Percentiles rank a stretch among this genome's conserved stretches.
Evolutionary conservation across 2,888 invertebrate species (phyloP).

Genomic region (Parnassius mnemosyne): DNA sequence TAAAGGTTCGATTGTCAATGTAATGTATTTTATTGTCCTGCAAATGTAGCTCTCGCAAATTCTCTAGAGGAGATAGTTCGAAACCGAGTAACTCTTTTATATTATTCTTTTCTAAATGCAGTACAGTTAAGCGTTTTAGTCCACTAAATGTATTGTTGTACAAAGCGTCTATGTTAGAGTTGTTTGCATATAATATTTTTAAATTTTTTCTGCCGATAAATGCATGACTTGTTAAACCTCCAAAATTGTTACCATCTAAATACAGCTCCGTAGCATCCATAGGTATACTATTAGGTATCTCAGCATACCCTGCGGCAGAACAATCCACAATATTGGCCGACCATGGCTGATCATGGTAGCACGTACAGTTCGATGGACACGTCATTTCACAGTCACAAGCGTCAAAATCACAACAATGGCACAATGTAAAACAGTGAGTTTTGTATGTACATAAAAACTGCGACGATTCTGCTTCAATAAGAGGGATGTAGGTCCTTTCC

Average conservation of each 20-base stretch:
- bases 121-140: conserved; percentile 86
- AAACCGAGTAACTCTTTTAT: conserved; percentile 89
- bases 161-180: conserved; percentile 90
- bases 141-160: conserved; percentile 96
- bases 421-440: conserved; percentile 95
- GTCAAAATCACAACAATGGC: conserved; percentile 98
- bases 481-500: conserved; percentile 90
- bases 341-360: conserved; percentile 97
- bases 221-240: conserved; percentile 91
- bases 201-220: conserved; percentile 96
- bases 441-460: conserved; percentile 96
- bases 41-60: conserved; percentile 91
- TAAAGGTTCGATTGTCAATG: conserved; percentile 92
- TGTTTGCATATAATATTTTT: conserved; percentile 92
- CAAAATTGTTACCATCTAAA: conserved; percentile 94
- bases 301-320: conserved; percentile 88
- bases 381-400: conserved; percentile 99
- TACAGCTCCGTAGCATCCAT: conserved; percentile 98
- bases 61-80: conserved; percentile 90
- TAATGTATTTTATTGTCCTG: conserved; percentile 91
- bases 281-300: conserved; percentile 92
- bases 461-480: conserved; percentile 91
- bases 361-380: conserved; percentile 95
- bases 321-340: conserved; percentile 96
- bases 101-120: conserved; percentile 94